Base-by-base conservation (phyloP, 64 coral and sea anemone species). In the Pocillopora damicornis region DNA sequence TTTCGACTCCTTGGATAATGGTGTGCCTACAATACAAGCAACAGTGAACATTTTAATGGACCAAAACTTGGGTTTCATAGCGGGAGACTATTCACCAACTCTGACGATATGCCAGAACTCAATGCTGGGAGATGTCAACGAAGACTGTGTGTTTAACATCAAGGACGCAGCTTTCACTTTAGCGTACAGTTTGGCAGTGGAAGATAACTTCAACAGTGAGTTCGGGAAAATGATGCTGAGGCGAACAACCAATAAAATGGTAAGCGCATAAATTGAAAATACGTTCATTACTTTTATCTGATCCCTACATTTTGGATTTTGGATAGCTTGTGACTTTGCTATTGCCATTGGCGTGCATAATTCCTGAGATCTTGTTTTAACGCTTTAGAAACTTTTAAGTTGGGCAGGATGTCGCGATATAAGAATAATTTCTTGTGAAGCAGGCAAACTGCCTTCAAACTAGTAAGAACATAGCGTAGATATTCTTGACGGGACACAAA, bases 101-200 rank as follows among this genome's bases (percentile, higher is more conserved):
- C 15, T 57, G 34, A 65, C 3, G 34, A 18, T 22, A 17, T 91
- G 90, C 56, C 20, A 75, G 16, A 57, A 10, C n/a, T 17, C 11
- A 4, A 68, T 66, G 60, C 64, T 93, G 80, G 92, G 92, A 22
- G 92, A 93, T 75, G 80, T 86, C 22, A 78, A 76, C 14, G n/a
- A 13, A 4, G 80, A 93, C 26, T 93, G 92, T 86, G 87, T 75
- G 61, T 86, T 93, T 4, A 87, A 93, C 30, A 75, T 93, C 68
- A 61, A 74, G 23, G 92, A 93, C 23, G 61, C 92, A 63, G 92
- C 92, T 61, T 60, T 60, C 0, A 63, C 80, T 12, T 89, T 93
- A 87, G 66, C 79, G 10, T 86, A 86, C 73, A 77, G 68, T 30
- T 25, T 66, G 13, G 89, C 89, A 13, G 26, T 77, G 26, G 89